phyloP scores from a whole-genome alignment of 30 jellyfish, hydroid and myxozoan species.

The Hydractinia echinata region DNA sequence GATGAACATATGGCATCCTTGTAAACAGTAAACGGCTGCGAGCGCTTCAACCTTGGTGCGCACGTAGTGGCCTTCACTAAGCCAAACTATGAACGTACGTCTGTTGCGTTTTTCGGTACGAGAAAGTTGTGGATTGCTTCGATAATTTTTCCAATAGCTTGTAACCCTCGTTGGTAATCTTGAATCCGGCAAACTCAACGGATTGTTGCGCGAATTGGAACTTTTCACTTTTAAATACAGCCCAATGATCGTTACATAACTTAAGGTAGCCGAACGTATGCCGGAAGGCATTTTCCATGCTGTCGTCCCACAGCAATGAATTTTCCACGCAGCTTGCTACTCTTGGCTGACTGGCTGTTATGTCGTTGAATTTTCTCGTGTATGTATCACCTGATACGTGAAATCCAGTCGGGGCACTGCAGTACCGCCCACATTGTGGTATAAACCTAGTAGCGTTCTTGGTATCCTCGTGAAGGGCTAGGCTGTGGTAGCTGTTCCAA shows the following conservation, averaged over 20 bases:
- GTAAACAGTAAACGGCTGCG: constrained; percentile 40
- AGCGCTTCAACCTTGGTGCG: constrained; percentile 58
- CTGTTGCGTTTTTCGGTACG: constrained; percentile 27
- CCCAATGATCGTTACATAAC: constrained; percentile 27
- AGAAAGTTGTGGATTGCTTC: constrained; percentile 10
- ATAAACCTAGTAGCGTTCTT: constrained; percentile 18
- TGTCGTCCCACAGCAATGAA: constrained; percentile 33
- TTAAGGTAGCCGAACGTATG: constrained; percentile 37
- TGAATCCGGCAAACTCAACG: constrained; percentile 58
- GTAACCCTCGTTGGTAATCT: constrained; percentile 32
- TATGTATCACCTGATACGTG: constrained; percentile 58
- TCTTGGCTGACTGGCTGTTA: neutral
- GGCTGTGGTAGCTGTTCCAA: constrained; percentile 66
- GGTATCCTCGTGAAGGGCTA: constrained; percentile 19
- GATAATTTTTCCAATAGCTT: neutral
- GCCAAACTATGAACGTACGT: constrained; percentile 57
- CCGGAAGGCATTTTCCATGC: constrained; percentile 31
- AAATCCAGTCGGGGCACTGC: constrained; percentile 55
- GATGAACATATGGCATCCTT: neutral
- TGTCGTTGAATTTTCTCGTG: constrained; percentile 41
- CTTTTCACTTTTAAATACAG: constrained; percentile 22
- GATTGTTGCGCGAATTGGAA: constrained; percentile 27
- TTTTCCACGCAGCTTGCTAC: constrained; percentile 28
- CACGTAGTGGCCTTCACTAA: constrained; percentile 45
- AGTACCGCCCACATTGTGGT: constrained; percentile 56